These are phyloP conservation scores for Chouioia cunea DNA, from an alignment of 2,888 invertebrate genomes.

Conservation along the genomic window DNA sequence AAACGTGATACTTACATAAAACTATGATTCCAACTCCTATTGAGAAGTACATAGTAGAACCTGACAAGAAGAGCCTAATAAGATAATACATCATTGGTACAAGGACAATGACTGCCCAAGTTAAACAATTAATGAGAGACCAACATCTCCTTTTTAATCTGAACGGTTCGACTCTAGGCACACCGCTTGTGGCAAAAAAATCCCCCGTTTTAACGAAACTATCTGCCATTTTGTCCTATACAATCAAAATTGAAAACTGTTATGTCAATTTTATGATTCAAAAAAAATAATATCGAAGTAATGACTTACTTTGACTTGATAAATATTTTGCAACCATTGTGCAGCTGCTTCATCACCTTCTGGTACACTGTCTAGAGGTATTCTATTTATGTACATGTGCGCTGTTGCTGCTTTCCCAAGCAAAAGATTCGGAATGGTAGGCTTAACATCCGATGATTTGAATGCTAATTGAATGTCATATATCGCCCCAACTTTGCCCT, in stretches of 20 bases:
- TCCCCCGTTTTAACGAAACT: conserved; percentile 82
- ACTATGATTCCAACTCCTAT: conserved; percentile 79
- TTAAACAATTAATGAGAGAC: conserved; percentile 78
- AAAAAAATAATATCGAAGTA: conserved; percentile 15
- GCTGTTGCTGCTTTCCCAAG: conserved; percentile 80
- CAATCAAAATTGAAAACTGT: conserved; percentile 11
- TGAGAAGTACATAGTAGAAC: conserved; percentile 78
- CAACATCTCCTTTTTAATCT: conserved; percentile 74
- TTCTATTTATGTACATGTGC: conserved; percentile 83
- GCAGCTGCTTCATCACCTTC: conserved; percentile 81
- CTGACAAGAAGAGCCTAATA: conserved; percentile 77
- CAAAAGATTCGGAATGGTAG: conserved; percentile 84
- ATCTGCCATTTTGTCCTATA: conserved; percentile 79
- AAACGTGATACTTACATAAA: conserved; percentile 78
- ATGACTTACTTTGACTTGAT: conserved; percentile 80
- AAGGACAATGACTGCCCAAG: conserved; percentile 79
- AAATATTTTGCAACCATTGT: conserved; percentile 86
- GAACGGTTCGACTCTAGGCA: conserved; percentile 75
- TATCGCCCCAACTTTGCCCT: conserved; percentile 84
- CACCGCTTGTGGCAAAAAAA: conserved; percentile 83
- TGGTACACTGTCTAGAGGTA: conserved; percentile 85
- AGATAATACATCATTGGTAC: conserved; percentile 81
- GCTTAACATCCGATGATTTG: conserved; percentile 76
- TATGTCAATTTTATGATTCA: conserved; percentile 22
- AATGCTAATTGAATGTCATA: conserved; percentile 87